A percentile compares a stretch with the other conserved stretches of the same genome.
Evolutionary conservation across 2,888 invertebrate genomes (phyloP).

Genomic region (Lysandra coridon): DNA sequence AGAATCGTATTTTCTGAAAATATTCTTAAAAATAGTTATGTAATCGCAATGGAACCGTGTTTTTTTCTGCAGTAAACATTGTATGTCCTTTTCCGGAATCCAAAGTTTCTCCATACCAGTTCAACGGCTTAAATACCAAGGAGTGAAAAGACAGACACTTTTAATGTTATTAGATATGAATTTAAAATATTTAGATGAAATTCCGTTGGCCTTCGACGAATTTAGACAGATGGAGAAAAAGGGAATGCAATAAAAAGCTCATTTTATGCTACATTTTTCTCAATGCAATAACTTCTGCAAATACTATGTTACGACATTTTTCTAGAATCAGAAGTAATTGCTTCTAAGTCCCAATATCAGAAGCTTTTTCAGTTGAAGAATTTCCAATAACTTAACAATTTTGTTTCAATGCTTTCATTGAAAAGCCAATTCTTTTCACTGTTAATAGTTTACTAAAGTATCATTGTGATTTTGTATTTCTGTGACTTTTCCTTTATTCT

Average conservation of each 20-base stretch:
- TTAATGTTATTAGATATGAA: too few species aligned
- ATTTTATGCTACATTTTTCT: background rate
- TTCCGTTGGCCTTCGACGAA: background rate
- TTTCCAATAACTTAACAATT: slow-evolving; percentile 46
- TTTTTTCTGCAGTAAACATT: too few species aligned
- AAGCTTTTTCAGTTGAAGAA: slow-evolving; percentile 40
- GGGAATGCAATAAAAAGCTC: background rate
- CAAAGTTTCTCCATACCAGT: too few species aligned
- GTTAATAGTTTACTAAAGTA: slow-evolving; percentile 49
- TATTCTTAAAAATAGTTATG: too few species aligned
- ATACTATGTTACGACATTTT: background rate
- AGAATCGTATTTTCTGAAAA: too few species aligned
- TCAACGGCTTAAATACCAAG: too few species aligned
- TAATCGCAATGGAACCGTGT: too few species aligned
- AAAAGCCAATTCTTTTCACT: slow-evolving; percentile 61
- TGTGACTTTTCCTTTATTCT: too few species aligned
- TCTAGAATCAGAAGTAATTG: slow-evolving; percentile 18
- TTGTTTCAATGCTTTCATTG: slow-evolving; percentile 52
- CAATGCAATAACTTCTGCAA: background rate
- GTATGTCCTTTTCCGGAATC: too few species aligned
- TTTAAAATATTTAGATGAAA: too few species aligned
- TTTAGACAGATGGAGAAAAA: background rate
- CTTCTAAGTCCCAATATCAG: slow-evolving; percentile 1
- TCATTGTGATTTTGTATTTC: too few species aligned
- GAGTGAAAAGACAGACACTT: too few species aligned